Conservation (phyloP, 2,888 invertebrate species). For the Serrognathus titanus region DNA sequence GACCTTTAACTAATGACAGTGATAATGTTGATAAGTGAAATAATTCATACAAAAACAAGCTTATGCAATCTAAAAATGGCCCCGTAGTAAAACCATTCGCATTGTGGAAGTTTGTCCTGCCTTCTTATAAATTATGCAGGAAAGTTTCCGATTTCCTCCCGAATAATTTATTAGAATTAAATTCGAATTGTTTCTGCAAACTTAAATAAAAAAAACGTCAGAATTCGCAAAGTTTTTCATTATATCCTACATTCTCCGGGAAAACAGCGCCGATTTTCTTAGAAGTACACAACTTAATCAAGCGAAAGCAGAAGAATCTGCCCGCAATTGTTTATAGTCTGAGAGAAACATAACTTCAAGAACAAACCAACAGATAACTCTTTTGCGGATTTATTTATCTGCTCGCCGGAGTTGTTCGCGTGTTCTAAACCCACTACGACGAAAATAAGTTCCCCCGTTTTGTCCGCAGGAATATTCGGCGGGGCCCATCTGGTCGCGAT, state of each 20-base stretch:
- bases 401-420: slow-evolving; percentile 29
- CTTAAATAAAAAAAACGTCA: too few relatives aligned
- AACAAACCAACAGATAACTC: slow-evolving; percentile 36
- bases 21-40: too few relatives aligned
- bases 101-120: too few relatives aligned
- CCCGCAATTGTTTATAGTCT: slow-evolving; percentile 36
- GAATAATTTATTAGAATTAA: too few relatives aligned
- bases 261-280: slow-evolving; percentile 30
- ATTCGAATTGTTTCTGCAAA: too few relatives aligned
- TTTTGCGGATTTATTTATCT: slow-evolving; percentile 35
- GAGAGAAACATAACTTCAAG: slow-evolving; percentile 31
- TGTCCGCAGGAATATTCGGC: neutral
- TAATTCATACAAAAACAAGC: too few relatives aligned
- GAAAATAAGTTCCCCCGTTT: neutral
- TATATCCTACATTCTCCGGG: neutral
- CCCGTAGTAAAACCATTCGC: too few relatives aligned
- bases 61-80: too few relatives aligned
- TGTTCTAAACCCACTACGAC: slow-evolving; percentile 24
- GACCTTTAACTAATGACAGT: too few relatives aligned
- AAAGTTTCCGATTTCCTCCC: too few relatives aligned
- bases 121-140: too few relatives aligned
- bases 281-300: slow-evolving; percentile 39
- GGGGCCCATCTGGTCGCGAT: slow-evolving; percentile 30
- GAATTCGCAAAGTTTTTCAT: neutral
- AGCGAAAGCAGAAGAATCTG: slow-evolving; percentile 29